Conservation (phyloP, 2,797 vertebrate species). For the Orestias chungarensis region DNA sequence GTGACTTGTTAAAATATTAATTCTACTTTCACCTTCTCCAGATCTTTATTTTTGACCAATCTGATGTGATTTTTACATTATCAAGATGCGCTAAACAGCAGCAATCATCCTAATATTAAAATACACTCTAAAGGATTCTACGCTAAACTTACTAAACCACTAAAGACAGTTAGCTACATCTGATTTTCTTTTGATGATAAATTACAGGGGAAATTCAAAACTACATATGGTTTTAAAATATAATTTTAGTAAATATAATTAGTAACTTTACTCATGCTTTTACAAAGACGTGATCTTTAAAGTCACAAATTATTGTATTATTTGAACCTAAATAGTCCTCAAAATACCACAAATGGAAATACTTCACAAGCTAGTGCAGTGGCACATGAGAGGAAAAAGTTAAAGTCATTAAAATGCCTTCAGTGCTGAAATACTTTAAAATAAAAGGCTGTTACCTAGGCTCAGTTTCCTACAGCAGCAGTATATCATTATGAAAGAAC, state of each 20-base stretch:
- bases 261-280: no score
- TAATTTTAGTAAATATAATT: background rate
- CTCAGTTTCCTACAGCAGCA: constrained; percentile 14
- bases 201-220: background rate
- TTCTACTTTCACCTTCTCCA: background rate
- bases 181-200: background rate
- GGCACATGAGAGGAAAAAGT: constrained; percentile 30
- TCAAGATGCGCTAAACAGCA: background rate
- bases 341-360: constrained; percentile 16
- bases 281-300: background rate
- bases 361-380: constrained; percentile 3
- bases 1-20: background rate
- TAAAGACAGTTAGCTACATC: background rate
- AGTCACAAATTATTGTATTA: constrained; percentile 2
- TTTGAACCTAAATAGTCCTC: constrained; percentile 4
- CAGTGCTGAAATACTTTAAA: constrained; percentile 29
- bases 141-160: background rate
- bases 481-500: background rate
- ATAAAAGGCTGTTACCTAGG: constrained; percentile 30
- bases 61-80: background rate
- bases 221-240: background rate
- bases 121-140: background rate
- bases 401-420: constrained; percentile 16
- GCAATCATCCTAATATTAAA: no score
- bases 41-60: background rate